Base-by-base conservation (phyloP, 2,888 invertebrate genomes). In the Myopa tessellatipennis region DNA sequence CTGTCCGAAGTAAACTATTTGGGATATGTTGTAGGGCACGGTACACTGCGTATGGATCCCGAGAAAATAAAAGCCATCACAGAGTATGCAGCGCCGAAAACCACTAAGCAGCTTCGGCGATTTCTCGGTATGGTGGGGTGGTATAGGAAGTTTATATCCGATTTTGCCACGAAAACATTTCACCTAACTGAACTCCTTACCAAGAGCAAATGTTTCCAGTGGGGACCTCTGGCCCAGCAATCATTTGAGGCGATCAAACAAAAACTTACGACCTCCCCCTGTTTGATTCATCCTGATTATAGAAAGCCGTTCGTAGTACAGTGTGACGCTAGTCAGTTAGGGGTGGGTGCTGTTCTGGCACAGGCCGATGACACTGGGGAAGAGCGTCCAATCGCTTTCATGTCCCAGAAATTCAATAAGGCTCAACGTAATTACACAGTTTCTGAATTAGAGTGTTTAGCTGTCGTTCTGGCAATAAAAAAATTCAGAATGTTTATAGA, bases 331-430 rank as follows among this genome's bases (percentile, higher is more conserved):
- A 70, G 74, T 45, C 60, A 71, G 40, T 60, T 18, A 1, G 78
- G 77, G 7, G 78, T 80, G 16, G 80, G 77, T 12, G 78, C 77
- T 1, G 26, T 26, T 26, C 26, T 26, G 26, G 26, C 26, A 26
- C 26, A 26, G 26, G 26, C 26, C 26, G 69, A 79, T 76, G 75
- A 77, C 7, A 40, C 76, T 4, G 79, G 77, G 1, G 26, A 65
- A 7, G 80, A 80, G 26, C 18, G 71, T 12, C 74, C 76, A 0
- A 78, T 79, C 16, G 78, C 80, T 0, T 79, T 68, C 45, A 69
- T 77, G 74, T 80, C 80, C 0, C 76, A 80, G 26, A 81, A 81
- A 50, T 40, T 81, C 4, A 80, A 81, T 34, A 74, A 67, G 2
- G 79, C 78, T 14, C 81, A 81, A 45, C 26, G 60, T 16, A 79